Conservation (phyloP, 2,113 vertebrate species). For the Crotalus horridus region DNA sequence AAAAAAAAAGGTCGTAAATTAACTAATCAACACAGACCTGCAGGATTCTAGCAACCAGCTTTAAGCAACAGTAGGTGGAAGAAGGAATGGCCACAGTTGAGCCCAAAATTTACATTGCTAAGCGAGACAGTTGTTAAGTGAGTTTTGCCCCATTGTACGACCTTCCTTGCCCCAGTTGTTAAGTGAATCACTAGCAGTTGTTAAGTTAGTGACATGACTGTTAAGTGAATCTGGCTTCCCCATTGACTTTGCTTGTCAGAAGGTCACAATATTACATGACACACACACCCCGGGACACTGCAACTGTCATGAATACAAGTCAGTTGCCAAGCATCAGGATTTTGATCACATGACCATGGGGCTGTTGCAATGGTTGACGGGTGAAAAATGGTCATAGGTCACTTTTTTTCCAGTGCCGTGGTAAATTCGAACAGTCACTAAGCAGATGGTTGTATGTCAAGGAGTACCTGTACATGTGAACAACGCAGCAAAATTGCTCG, state of each 20-base stretch:
- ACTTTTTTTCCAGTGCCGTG: too few relatives aligned
- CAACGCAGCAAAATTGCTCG: background rate
- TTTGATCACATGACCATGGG: background rate
- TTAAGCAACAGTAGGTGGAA: background rate
- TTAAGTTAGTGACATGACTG: background rate
- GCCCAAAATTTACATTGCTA: too few relatives aligned
- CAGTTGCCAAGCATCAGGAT: background rate
- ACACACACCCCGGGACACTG: background rate
- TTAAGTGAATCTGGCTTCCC: background rate
- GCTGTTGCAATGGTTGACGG: background rate
- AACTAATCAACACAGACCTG: background rate
- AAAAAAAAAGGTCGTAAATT: background rate
- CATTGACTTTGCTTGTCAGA: background rate
- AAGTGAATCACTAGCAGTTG: background rate
- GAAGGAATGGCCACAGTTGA: background rate
- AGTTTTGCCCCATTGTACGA: too few relatives aligned
- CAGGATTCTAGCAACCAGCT: background rate
- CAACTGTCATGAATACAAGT: background rate
- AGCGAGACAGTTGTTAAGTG: too few relatives aligned
- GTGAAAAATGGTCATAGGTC: too few relatives aligned
- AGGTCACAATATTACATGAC: background rate
- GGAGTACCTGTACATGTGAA: background rate
- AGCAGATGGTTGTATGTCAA: background rate
- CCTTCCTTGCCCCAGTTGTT: too few relatives aligned
- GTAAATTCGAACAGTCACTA: background rate